Evolutionary conservation across 2,797 vertebrate genomes (phyloP).

Genomic region (Huso huso): DNA sequence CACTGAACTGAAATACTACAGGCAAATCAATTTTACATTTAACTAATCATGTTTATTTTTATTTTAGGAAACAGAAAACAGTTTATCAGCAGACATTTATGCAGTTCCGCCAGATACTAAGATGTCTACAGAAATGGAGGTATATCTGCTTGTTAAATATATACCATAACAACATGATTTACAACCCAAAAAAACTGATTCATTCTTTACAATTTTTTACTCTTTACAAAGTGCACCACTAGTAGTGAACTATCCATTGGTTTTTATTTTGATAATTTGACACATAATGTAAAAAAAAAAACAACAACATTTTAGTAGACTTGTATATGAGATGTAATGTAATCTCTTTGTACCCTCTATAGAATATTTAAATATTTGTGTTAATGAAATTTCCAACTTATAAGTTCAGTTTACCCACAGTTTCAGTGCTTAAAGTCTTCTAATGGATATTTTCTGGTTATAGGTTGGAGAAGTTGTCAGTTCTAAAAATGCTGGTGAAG

Average conservation of each 20-base stretch:
- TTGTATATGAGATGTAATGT: too few relatives aligned
- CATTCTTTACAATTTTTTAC: too few relatives aligned
- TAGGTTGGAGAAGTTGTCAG: conserved; percentile 55
- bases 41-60: conserved; percentile 6
- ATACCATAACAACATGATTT: too few relatives aligned
- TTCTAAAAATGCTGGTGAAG: conserved; percentile 22
- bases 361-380: too few relatives aligned
- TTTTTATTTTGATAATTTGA: neutral
- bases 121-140: conserved; percentile 2
- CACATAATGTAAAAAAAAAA: neutral
- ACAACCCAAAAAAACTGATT: too few relatives aligned
- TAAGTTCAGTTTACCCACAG: too few relatives aligned
- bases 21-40: neutral
- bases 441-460: neutral
- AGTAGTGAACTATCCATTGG: neutral
- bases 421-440: neutral
- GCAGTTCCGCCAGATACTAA: neutral
- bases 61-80: neutral
- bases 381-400: too few relatives aligned
- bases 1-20: too few relatives aligned
- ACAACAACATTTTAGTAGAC: too few relatives aligned
- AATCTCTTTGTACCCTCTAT: too few relatives aligned
- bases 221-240: neutral
- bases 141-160: neutral
- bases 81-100: neutral